Percentiles rank a stretch among this genome's conserved stretches.
Conservation (phyloP, 2,888 invertebrate genomes). For the Andrena minutula region DNA sequence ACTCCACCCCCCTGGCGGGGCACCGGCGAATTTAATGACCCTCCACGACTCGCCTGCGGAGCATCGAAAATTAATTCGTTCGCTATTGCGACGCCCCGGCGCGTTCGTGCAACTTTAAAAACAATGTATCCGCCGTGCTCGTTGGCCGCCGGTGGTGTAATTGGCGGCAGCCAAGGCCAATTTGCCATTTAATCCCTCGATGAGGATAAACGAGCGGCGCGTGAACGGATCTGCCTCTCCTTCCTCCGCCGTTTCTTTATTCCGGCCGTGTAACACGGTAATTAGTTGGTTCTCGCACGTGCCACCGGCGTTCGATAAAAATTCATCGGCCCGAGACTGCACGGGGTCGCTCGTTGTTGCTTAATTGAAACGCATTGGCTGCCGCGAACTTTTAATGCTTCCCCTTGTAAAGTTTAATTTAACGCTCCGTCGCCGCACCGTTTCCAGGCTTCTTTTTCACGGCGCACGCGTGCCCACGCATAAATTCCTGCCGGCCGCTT, state of each 20-base stretch:
- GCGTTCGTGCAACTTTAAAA: constrained; percentile 43
- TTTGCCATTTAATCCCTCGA: constrained; percentile 63
- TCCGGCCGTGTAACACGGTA: constrained; percentile 30
- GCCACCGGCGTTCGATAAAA: constrained; percentile 24
- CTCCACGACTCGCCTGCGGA: constrained; percentile 29
- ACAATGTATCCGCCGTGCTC: constrained; percentile 48
- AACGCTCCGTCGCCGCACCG: neutral
- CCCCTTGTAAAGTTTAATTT: constrained; percentile 22
- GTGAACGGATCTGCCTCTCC: constrained; percentile 49
- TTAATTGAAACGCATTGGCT: constrained; percentile 44
- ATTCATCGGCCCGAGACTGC: constrained; percentile 26
- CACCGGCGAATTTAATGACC: constrained; percentile 29
- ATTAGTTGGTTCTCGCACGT: constrained; percentile 31
- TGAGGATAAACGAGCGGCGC: constrained; percentile 55
- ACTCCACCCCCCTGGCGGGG: constrained; percentile 23
- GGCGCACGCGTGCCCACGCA: constrained; percentile 13
- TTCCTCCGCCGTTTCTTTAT: neutral
- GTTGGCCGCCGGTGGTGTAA: constrained; percentile 39
- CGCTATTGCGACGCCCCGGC: neutral
- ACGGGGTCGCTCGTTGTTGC: constrained; percentile 17
- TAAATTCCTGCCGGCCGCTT: constrained; percentile 21
- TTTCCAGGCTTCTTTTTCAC: neutral
- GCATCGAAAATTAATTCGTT: constrained; percentile 54
- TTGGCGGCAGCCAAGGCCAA: constrained; percentile 58
- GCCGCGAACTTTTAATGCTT: neutral